These are phyloP conservation scores for Ceyx erithaca DNA, from an alignment of 2,797 vertebrate species.

Conservation along the genomic window DNA sequence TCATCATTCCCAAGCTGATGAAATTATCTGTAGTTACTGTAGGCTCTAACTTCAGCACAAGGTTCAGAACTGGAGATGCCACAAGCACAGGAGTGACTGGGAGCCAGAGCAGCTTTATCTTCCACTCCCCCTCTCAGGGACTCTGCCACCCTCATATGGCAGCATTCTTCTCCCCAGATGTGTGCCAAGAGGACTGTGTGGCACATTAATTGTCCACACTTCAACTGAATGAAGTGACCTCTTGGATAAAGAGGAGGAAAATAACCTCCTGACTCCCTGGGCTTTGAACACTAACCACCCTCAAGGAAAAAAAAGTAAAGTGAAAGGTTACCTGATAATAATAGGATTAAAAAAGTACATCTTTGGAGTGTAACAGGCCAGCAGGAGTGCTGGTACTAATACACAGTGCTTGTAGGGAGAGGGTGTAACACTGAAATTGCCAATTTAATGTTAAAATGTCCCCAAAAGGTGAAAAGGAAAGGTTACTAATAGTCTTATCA, in stretches of 20 bases:
- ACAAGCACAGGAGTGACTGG: not conserved
- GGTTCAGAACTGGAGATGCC: not conserved
- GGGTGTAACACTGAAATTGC: not conserved
- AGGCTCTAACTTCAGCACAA: not conserved
- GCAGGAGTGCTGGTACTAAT: not conserved
- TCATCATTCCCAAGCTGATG: not conserved
- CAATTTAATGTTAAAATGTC: not conserved
- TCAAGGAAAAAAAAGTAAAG: not conserved
- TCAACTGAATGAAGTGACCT: not conserved
- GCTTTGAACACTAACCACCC: not conserved
- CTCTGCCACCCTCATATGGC: not conserved
- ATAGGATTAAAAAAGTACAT: not conserved
- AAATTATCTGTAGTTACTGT: not conserved
- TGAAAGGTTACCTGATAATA: not conserved
- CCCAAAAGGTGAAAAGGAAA: not conserved
- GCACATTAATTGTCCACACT: not conserved
- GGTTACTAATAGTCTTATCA: not conserved
- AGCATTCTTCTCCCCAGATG: not conserved
- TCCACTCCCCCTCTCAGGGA: not conserved
- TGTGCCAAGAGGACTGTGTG: not conserved
- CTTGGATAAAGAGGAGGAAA: not conserved
- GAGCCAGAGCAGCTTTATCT: not conserved
- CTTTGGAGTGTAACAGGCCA: not conserved
- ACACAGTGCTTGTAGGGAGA: not conserved
- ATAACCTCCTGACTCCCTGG: not conserved